phyloP scores from a whole-genome alignment of 2,797 vertebrate genomes.

The Cryptoblepharus egeriae region DNA sequence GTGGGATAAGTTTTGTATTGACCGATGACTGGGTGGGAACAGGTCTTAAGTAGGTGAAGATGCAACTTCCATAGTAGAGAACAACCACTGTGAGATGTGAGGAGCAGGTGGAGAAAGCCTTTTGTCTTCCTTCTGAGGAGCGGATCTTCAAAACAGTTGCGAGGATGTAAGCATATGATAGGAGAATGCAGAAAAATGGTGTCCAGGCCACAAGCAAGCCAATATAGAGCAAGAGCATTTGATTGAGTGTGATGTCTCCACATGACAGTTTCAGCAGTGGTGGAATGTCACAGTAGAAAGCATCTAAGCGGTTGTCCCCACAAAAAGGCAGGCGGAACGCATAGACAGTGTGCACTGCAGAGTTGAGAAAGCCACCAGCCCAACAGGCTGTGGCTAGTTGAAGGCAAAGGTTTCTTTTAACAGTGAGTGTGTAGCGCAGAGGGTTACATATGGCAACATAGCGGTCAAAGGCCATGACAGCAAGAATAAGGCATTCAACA shows the following conservation, averaged over 20 bases:
- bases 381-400: constrained; percentile 58
- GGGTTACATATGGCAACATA: constrained; percentile 70
- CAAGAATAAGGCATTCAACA: constrained; percentile 65
- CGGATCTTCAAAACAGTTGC: constrained; percentile 39
- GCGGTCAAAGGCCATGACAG: constrained; percentile 69
- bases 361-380: constrained; percentile 58
- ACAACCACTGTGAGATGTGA: constrained; percentile 50
- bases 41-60: constrained; percentile 48
- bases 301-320: constrained; percentile 43
- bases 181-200: constrained; percentile 40
- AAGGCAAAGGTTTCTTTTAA: constrained; percentile 52
- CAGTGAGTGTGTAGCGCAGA: constrained; percentile 64
- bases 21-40: constrained; percentile 9
- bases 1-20: constrained; percentile 21
- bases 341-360: constrained; percentile 56
- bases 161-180: constrained; percentile 48
- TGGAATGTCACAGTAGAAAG: constrained; percentile 52
- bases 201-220: constrained; percentile 29
- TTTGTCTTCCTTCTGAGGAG: constrained; percentile 38
- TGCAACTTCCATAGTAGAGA: constrained; percentile 45
- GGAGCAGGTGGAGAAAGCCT: constrained; percentile 48
- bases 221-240: constrained; percentile 32
- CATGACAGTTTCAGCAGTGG: constrained; percentile 53
- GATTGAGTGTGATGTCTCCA: constrained; percentile 38
- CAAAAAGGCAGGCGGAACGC: constrained; percentile 43